Conservation (phyloP, 2,797 vertebrate genomes). For the Sibirionetta formosa region DNA sequence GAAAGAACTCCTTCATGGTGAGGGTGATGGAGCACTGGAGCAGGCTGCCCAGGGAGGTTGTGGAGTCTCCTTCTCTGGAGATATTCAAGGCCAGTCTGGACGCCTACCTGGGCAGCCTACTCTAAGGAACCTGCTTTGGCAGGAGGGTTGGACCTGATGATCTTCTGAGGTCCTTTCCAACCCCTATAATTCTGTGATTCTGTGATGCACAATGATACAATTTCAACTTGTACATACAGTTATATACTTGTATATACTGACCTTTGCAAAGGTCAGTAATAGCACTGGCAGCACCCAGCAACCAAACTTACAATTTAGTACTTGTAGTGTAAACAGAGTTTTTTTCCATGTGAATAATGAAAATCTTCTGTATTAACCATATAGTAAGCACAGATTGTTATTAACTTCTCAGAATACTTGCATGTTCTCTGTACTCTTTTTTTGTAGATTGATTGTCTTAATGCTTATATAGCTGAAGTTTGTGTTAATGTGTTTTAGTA, state of each 20-base stretch:
- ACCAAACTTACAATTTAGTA: not conserved
- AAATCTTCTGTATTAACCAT: not conserved
- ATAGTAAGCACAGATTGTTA: not conserved
- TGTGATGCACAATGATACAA: not conserved
- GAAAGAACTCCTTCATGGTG: no score
- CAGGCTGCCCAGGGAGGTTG: no score
- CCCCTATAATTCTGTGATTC: not conserved
- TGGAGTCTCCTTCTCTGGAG: no score
- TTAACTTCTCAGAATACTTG: not conserved
- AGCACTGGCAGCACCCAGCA: not conserved
- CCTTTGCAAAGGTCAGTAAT: not conserved
- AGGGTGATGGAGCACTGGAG: no score
- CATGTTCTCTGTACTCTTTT: not conserved
- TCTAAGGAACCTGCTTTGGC: no score
- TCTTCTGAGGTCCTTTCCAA: no score
- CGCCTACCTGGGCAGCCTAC: no score
- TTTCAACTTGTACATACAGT: not conserved
- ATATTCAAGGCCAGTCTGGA: no score
- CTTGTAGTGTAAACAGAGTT: not conserved
- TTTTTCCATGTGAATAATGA: not conserved
- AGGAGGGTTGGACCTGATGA: no score
- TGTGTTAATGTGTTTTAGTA: not conserved
- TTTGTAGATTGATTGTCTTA: not conserved
- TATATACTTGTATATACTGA: not conserved
- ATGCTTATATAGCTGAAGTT: not conserved